Evolutionary conservation across 23 tunicate species (phyloP), one percentile per base, ranked within the genome.

Genomic region (Trididemnum clinides): DNA sequence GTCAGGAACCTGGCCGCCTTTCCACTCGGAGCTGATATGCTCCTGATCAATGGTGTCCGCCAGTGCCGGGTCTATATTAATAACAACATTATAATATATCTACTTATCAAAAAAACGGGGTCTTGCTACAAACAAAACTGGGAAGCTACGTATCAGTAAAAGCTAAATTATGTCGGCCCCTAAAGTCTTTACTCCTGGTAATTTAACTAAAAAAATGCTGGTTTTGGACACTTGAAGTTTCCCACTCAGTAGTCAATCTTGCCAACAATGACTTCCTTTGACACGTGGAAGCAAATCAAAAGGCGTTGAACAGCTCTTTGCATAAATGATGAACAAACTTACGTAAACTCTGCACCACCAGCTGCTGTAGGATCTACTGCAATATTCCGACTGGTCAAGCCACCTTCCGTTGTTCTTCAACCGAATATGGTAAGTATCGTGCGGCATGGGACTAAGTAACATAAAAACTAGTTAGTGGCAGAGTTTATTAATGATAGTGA

Each of bases 341-440:
- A 85, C 90, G 15, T 4, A 20, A 7, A 77, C 39, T 28, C 84
- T 33, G 83, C 89, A 85, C 2, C 18, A 34, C 33, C 62, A 23
- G 33, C 33, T 25, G 18, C n/a, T 74, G 62, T 25, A 57, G 5
- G 21, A 58, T 3, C 76, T 33, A 64, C 76, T 29, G 74, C 89
- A 85, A 49, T 75, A 76, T 1, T 75, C 33, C 1, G 51, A 15
- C n/a, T 57, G 28, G 10, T 75, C 74, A 36, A 85, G 64, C 83
- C 74, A 37, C 12, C 34, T 25, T 62, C 89, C 89, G 22, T 85
- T 57, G 18, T 28, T 18, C n/a, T 64, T 64, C 85, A 86, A 28
- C n/a, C 90, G 78, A 10, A 86, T 37, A 32, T 79, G 34, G 59
- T 86, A 86, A 6, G 1, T 66, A 12, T 78, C 90, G 2, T 28